A percentile compares a stretch with the other conserved stretches of the same genome.
Conservation (phyloP, 2,888 invertebrate species). For the Torymus tubicola region DNA sequence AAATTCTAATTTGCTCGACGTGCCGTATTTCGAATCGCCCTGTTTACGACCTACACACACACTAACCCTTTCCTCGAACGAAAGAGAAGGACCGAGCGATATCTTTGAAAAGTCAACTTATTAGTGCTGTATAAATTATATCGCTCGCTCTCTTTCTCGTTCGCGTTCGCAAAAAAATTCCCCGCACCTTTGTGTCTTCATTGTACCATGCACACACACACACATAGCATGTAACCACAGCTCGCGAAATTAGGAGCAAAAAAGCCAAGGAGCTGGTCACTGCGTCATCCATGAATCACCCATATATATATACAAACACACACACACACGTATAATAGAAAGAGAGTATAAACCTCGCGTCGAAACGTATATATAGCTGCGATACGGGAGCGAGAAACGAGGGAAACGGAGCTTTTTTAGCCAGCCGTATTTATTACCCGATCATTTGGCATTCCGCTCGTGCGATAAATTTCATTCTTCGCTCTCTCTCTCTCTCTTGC, state of each 20-base stretch:
- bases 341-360: background rate
- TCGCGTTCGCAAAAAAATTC: slow-evolving; percentile 16
- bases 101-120: slow-evolving; percentile 13
- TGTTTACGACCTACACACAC: background rate
- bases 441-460: slow-evolving; percentile 38
- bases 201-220: slow-evolving; percentile 14
- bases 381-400: background rate
- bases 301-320: too few species aligned
- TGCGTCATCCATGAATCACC: slow-evolving; percentile 47
- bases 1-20: too few species aligned
- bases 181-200: slow-evolving; percentile 26
- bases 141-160: background rate
- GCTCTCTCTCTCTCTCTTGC: background rate
- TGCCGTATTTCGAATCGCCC: too few species aligned
- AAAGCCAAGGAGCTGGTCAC: slow-evolving; percentile 29
- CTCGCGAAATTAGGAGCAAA: slow-evolving; percentile 48
- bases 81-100: background rate
- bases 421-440: slow-evolving; percentile 41
- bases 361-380: background rate
- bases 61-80: background rate
- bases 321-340: too few species aligned
- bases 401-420: slow-evolving; percentile 30
- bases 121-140: slow-evolving; percentile 33
- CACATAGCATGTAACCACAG: background rate
- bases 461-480: slow-evolving; percentile 46